Conservation (phyloP, 2,888 invertebrate genomes). For the Lutraria lutraria region DNA sequence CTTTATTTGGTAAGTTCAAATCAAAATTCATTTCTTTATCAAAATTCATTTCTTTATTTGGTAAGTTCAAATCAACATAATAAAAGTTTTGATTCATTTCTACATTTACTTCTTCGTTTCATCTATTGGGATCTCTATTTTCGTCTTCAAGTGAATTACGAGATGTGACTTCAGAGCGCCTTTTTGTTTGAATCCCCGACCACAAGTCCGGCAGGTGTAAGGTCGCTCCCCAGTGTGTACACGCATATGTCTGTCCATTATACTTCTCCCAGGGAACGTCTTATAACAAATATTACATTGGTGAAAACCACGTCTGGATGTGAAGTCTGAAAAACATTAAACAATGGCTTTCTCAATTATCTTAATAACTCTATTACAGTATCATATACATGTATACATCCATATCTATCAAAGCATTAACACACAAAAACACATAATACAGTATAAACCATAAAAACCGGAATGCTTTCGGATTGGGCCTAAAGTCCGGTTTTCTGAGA, state of each 20-base stretch:
- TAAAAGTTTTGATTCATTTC: no score
- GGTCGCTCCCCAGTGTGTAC: slow-evolving; percentile 35
- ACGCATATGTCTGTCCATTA: slow-evolving; percentile 23
- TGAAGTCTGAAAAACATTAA: neutral
- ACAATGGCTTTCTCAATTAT: neutral
- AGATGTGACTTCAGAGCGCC: slow-evolving; percentile 23
- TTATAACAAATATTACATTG: slow-evolving; percentile 44
- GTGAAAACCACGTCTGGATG: neutral
- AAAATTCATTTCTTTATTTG: no score
- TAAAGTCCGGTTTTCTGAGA: no score
- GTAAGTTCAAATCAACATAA: no score
- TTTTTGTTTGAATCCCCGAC: slow-evolving; percentile 28
- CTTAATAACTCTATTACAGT: neutral
- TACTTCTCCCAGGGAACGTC: neutral
- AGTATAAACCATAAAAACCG: no score
- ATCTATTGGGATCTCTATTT: no score
- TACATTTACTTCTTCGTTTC: no score
- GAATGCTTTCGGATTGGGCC: no score
- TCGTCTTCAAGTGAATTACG: neutral
- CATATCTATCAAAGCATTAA: neutral
- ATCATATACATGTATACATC: neutral
- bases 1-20: no score
- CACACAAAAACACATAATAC: neutral
- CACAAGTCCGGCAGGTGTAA: neutral
- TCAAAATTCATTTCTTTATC: no score